These are phyloP conservation scores for Thalassophryne amazonica DNA, from an alignment of 2,797 vertebrate genomes.

Conservation along the genomic window DNA sequence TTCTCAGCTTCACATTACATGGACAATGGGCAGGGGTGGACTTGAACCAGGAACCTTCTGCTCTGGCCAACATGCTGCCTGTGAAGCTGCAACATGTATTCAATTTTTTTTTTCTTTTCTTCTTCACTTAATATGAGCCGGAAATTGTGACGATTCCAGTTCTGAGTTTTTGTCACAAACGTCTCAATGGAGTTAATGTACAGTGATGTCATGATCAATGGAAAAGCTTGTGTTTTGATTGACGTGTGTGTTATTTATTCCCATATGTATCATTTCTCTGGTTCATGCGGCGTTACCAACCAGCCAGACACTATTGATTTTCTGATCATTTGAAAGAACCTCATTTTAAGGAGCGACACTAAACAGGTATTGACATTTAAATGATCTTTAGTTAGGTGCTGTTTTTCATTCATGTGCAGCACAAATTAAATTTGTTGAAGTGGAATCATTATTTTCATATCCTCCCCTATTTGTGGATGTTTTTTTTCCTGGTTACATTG, in stretches of 20 bases:
- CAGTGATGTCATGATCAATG: not conserved
- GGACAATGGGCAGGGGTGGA: no score
- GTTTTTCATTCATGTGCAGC: not conserved
- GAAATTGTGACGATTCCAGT: not conserved
- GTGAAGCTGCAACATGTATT: no score
- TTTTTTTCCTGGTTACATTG: no score
- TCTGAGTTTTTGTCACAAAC: not conserved
- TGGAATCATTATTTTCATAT: no score
- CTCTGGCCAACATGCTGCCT: no score
- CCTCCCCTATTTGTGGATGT: no score
- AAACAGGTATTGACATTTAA: not conserved
- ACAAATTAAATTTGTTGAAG: no score
- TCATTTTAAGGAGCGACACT: not conserved
- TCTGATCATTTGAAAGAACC: slow-evolving; percentile 1
- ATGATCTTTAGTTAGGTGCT: not conserved
- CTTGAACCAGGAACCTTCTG: no score
- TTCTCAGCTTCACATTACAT: no score
- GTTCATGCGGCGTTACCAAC: not conserved
- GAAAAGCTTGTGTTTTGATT: not conserved
- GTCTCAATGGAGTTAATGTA: not conserved
- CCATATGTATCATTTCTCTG: not conserved
- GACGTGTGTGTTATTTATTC: not conserved
- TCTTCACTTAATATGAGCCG: no score
- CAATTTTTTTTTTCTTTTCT: no score
- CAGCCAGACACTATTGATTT: slow-evolving; percentile 7